These are phyloP conservation scores for Ornithorhynchus anatinus DNA, from an alignment of 2,113 vertebrate species.

Conservation along the genomic window DNA sequence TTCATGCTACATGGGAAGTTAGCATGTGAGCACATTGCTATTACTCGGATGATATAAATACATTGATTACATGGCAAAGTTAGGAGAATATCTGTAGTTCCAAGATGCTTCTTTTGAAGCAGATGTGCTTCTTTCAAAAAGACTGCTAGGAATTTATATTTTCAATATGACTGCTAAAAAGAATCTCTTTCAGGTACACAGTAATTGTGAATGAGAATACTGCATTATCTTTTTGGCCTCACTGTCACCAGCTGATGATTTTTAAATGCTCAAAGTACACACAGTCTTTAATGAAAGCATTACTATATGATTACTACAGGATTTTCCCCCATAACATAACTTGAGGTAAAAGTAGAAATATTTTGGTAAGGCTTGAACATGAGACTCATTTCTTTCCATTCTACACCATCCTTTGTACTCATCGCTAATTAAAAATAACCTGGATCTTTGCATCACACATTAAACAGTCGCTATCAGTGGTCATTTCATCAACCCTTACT, in stretches of 20 bases:
- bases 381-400: too few relatives aligned
- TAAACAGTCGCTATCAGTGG: too few relatives aligned
- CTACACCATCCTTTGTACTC: too few relatives aligned
- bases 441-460: too few relatives aligned
- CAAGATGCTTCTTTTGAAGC: background rate
- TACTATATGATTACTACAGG: too few relatives aligned
- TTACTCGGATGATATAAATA: conserved; percentile 21
- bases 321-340: too few relatives aligned
- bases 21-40: background rate
- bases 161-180: conserved; percentile 4
- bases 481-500: conserved; percentile 19
- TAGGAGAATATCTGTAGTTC: background rate
- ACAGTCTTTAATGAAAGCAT: too few relatives aligned
- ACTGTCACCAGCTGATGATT: too few relatives aligned
- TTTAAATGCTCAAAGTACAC: too few relatives aligned
- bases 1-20: conserved; percentile 16
- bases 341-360: too few relatives aligned
- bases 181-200: conserved; percentile 18
- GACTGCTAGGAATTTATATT: conserved; percentile 8
- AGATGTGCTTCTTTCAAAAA: conserved; percentile 5
- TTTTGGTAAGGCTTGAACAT: too few relatives aligned
- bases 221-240: background rate
- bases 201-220: background rate
- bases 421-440: too few relatives aligned
- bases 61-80: background rate